Conservation (phyloP, 2,888 invertebrate genomes). For the Sabellastarte sp. region DNA sequence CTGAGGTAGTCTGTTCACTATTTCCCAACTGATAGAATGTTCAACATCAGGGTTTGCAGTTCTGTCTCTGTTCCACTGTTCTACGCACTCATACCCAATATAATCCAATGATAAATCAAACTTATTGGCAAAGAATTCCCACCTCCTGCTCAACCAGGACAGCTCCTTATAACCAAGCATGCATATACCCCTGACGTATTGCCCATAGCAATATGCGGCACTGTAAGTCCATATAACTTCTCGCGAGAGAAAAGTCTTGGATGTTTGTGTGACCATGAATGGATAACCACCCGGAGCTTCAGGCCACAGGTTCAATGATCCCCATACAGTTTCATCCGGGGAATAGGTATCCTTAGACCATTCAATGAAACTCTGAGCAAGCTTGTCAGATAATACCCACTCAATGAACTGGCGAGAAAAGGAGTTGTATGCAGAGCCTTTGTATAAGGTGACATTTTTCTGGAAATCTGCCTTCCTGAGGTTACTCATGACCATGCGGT, state of each 20-base stretch:
- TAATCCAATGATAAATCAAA: too few relatives aligned
- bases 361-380: conserved; percentile 35
- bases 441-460: conserved; percentile 31
- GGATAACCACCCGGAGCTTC: conserved; percentile 42
- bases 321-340: conserved; percentile 54
- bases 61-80: too few relatives aligned
- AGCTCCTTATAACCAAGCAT: background rate
- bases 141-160: too few relatives aligned
- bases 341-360: conserved; percentile 50
- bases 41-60: too few relatives aligned
- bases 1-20: too few relatives aligned
- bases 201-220: conserved; percentile 12
- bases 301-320: conserved; percentile 46
- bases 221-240: conserved; percentile 20
- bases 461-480: conserved; percentile 7
- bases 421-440: conserved; percentile 49
- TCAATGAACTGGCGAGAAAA: conserved; percentile 44
- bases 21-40: too few relatives aligned
- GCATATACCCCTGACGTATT: conserved; percentile 6
- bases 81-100: too few relatives aligned
- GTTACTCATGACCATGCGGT: background rate
- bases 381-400: conserved; percentile 37
- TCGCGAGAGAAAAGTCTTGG: conserved; percentile 16
- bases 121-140: too few relatives aligned
- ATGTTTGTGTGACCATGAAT: conserved; percentile 30